Evolutionary conservation across 2,888 invertebrate species (phyloP), one percentile per base, ranked within the genome.

Genomic region (Stictocephala bisonia): DNA sequence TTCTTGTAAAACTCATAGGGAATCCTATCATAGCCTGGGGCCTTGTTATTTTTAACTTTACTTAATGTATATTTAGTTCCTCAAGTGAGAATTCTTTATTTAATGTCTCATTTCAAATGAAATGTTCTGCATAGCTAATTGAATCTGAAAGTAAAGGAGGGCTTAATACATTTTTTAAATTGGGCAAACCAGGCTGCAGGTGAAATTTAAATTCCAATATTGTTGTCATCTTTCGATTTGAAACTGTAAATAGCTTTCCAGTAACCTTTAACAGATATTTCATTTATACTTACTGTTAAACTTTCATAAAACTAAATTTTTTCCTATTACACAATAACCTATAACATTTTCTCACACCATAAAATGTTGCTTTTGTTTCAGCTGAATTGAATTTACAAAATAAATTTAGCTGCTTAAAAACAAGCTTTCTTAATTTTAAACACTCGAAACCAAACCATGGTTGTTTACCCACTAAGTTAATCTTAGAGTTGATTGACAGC

Each of bases 11-110:
- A 56, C 3, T 56, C 35, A 31, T 64, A 64, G 6, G 29, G 40
- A 15, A 64, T 20, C 18, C 64, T 35, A 64, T 64, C 64, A n/a
- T 31, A 29, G 31, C 64, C 60, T 29, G 60, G 60, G 11, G 27
- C 60, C 18, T 64, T 64, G 20, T 20, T 31, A 40, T 64, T 31
- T 35, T 64, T 64, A 18, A 35, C 15, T 20, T 29, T 29, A 15
- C 18, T 27, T 26, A 58, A 31, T 3, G 27, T 27, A 6, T 24
- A 15, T 29, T 4, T 15, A 26, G 31, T 35, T 35, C 2, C 31
- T 64, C 35, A 13, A 29, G 20, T 24, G 20, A 24, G 20, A 53
- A 53, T 15, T 20, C 9, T 53, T 20, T 13, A 53, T 53, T 22
- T 24, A 53, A 31, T 13, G 9, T 31, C 15, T 64, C 24, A 22